Evolutionary conservation across 2,113 vertebrate species (phyloP).

Genomic region (Progne subis): DNA sequence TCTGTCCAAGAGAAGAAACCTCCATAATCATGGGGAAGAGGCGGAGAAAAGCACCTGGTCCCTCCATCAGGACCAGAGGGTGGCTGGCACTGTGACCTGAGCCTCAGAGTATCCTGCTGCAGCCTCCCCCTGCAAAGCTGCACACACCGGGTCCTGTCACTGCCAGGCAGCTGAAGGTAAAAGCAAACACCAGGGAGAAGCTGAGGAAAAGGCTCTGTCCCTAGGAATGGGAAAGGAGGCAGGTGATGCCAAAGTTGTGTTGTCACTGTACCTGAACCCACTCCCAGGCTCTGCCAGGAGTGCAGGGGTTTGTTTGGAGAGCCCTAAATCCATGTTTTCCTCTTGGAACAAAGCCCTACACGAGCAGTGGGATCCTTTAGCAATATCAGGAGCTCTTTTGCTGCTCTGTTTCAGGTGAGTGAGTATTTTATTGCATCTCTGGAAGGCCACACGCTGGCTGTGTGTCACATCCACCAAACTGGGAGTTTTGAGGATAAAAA

Average conservation of each 20-base stretch:
- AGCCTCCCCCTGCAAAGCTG: background rate
- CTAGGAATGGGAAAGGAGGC: background rate
- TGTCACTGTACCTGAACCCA: background rate
- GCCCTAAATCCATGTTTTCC: background rate
- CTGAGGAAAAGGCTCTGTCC: background rate
- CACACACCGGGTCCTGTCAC: rapidly evolving
- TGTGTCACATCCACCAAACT: background rate
- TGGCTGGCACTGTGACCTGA: background rate
- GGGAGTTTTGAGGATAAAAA: background rate
- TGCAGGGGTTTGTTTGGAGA: background rate
- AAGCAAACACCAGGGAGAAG: background rate
- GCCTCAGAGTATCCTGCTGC: background rate
- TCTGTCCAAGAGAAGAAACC: rapidly evolving
- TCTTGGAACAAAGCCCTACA: background rate
- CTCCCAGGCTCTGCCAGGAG: background rate
- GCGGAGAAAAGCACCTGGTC: background rate
- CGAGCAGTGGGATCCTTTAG: background rate
- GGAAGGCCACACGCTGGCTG: background rate
- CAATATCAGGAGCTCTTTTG: too few species aligned
- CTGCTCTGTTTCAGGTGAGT: background rate
- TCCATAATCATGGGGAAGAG: rapidly evolving
- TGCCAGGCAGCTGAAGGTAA: background rate
- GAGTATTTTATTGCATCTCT: background rate
- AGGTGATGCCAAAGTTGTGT: background rate
- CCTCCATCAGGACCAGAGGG: background rate